Percentiles rank a stretch among this genome's conserved stretches.
These are phyloP conservation scores for Harpagoxenus sublaevis DNA, from an alignment of 2,888 invertebrate species.

Conservation along the genomic window DNA sequence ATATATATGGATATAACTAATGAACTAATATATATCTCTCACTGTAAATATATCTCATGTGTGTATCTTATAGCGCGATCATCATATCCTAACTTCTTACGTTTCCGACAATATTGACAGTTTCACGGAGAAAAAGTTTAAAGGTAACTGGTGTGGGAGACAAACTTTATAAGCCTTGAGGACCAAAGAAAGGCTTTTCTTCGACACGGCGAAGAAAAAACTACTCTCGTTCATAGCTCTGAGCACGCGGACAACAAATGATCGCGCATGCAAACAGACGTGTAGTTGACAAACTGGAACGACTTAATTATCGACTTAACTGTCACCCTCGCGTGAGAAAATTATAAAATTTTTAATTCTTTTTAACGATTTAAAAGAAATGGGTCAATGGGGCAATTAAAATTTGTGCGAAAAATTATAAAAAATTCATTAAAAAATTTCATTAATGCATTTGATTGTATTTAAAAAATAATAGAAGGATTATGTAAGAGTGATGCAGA, in stretches of 20 bases:
- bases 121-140: constrained; percentile 28
- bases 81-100: neutral
- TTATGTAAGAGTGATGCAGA: neutral
- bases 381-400: too few species aligned
- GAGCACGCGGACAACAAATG: constrained; percentile 39
- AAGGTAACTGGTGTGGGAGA: constrained; percentile 61
- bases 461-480: neutral
- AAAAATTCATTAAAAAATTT: too few species aligned
- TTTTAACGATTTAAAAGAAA: neutral
- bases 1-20: neutral
- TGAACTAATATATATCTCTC: neutral
- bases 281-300: neutral
- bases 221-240: constrained; percentile 25
- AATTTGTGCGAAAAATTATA: too few species aligned
- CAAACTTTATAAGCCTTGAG: constrained; percentile 63
- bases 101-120: constrained; percentile 10
- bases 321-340: neutral
- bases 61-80: neutral
- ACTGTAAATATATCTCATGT: neutral
- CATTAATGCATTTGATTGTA: neutral
- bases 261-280: constrained; percentile 20
- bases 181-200: constrained; percentile 61
- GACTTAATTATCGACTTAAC: neutral
- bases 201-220: constrained; percentile 51
- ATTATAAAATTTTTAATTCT: neutral